Conservation (phyloP, 2,797 vertebrate species). For the Cryptoblepharus egeriae region DNA sequence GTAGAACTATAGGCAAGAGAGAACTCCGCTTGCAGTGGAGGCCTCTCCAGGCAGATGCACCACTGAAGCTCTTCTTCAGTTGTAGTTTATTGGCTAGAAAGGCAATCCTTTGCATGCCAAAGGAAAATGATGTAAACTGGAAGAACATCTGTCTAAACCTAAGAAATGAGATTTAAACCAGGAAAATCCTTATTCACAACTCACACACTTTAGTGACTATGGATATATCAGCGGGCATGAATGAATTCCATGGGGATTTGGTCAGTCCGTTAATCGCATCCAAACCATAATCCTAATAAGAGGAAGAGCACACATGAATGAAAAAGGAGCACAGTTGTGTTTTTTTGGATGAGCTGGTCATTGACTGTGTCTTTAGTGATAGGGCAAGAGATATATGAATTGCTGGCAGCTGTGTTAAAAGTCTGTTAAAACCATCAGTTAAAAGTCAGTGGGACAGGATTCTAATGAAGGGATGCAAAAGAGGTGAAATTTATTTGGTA, state of each 20-base stretch:
- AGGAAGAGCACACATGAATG: not conserved
- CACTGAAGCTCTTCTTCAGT: not conserved
- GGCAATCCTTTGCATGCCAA: not conserved
- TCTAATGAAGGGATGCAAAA: constrained; percentile 69
- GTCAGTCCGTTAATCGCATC: not conserved
- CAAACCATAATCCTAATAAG: not conserved
- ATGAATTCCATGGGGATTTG: not conserved
- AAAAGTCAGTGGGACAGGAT: constrained; percentile 53
- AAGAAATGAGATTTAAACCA: not conserved
- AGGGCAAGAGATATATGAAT: constrained; percentile 21
- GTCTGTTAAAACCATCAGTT: constrained; percentile 32
- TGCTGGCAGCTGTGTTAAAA: constrained; percentile 27
- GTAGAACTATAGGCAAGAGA: not conserved
- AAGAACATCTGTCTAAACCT: not conserved
- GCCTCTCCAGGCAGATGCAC: not conserved
- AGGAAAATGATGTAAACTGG: not conserved
- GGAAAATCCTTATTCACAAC: not conserved
- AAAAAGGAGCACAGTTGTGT: not conserved
- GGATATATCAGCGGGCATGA: not conserved
- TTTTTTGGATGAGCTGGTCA: constrained; percentile 11
- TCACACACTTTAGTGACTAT: not conserved
- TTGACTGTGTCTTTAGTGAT: rapidly evolving
- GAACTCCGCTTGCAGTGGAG: not conserved
- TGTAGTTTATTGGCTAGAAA: not conserved
- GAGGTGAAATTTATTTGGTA: constrained; percentile 77